phyloP scores from a whole-genome alignment of 2,888 invertebrate species.

The Cosmia trapezina region DNA sequence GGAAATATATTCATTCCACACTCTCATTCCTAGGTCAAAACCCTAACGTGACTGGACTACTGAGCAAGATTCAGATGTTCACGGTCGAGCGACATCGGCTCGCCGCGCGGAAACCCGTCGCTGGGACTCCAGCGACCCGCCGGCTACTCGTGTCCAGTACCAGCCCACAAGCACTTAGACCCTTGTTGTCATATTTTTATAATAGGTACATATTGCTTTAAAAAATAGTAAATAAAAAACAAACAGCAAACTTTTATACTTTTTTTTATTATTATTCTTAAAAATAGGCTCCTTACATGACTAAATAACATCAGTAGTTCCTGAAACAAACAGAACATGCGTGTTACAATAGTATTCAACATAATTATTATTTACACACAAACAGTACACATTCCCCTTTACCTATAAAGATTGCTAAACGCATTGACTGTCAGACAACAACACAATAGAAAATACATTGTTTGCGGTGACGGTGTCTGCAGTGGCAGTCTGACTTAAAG shows the following conservation, averaged over 20 bases:
- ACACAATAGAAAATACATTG: too few species aligned
- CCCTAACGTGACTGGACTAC: too few species aligned
- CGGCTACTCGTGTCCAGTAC: slow-evolving; percentile 13
- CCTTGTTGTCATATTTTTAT: slow-evolving; percentile 30
- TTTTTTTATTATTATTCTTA: slow-evolving; percentile 73
- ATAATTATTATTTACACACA: background rate
- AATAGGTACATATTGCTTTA: background rate
- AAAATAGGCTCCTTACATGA: slow-evolving; percentile 71
- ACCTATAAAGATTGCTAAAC: too few species aligned
- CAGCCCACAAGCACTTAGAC: background rate
- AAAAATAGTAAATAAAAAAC: slow-evolving; percentile 63
- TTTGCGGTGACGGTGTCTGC: too few species aligned
- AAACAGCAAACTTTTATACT: slow-evolving; percentile 68
- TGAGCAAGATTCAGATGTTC: too few species aligned
- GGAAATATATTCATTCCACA: too few species aligned
- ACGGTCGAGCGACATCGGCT: background rate
- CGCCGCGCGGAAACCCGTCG: background rate
- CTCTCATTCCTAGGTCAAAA: too few species aligned
- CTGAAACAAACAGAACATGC: slow-evolving; percentile 79
- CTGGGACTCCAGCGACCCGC: background rate
- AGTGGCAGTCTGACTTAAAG: too few species aligned
- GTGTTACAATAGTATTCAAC: slow-evolving; percentile 1
- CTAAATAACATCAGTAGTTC: slow-evolving; percentile 83
- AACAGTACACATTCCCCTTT: background rate
- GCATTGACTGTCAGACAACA: too few species aligned